Evolutionary conservation across 2,888 invertebrate genomes (phyloP), one percentile per base, ranked within the genome.

Genomic region (Vandiemenella viatica): DNA sequence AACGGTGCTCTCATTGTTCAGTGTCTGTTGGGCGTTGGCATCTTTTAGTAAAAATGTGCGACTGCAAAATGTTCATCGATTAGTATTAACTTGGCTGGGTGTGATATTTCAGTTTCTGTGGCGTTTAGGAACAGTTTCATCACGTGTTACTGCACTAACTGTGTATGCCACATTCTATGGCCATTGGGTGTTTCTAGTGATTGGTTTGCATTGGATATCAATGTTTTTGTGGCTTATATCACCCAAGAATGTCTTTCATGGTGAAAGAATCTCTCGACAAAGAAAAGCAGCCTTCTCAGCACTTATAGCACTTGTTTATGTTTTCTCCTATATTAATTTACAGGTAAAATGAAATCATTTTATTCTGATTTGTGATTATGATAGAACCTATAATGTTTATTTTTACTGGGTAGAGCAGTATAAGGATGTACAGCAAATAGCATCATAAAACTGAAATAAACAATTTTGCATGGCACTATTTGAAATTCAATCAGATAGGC

Each of bases 191-290:
- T 78, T 87, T 60, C 71, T 87, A 58, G 86, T 87, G 55, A 76
- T 83, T 58, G 74, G 74, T 65, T 73, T 91, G 1, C 91, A 91
- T 65, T 91, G 90, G 89, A 68, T 88, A 3, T 85, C 86, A 3
- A 90, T 91, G 90, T 80, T 90, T 60, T 73, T 89, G 37, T 91
- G 91, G 88, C 68, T 89, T 53, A 78, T 89, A 48, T 87, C 86
- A 0, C 88, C 87, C 0, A 80, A 82, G 61, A 85, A 83, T 63
- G 80, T 85, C 19, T 88, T 88, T 65, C 83, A 87, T 63, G 86
- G 85, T 0, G 87, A 88, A 62, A 75, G 80, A 45, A 79, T 86
- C 53, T 76, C 80, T 37, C 72, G 77, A 21, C 63, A 71, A 38
- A 71, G 80, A 40, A 80, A 81, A 63, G 73, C 77, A 1, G 70